phyloP scores from a whole-genome alignment of 1,140 invertebrate species.

The Sycophaga agraensis region DNA sequence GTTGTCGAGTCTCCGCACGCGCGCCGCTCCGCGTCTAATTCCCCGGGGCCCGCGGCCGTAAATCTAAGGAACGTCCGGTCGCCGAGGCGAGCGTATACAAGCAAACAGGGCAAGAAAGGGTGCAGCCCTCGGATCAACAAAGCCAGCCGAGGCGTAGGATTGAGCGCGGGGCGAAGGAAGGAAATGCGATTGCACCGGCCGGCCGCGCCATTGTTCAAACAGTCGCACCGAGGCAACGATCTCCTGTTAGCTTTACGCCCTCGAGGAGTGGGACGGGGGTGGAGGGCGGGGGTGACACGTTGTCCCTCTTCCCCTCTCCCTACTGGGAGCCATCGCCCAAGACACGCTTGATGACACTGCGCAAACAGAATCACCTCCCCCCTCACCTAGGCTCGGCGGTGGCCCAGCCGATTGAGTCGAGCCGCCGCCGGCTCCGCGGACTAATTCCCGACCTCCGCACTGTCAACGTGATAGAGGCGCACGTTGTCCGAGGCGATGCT shows the following conservation, averaged over 20 bases:
- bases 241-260: conserved; percentile 9
- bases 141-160: not conserved
- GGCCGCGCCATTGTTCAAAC: conserved; percentile 42
- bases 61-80: no score
- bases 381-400: not conserved
- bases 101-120: not conserved
- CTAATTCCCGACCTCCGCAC: conserved; percentile 17
- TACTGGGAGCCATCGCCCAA: not conserved
- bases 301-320: conserved; percentile 29
- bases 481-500: no score
- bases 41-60: no score
- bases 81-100: no score
- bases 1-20: no score
- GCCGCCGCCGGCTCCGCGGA: conserved; percentile 3
- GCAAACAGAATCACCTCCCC: not conserved
- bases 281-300: not conserved
- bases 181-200: no score
- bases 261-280: not conserved
- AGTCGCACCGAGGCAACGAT: not conserved
- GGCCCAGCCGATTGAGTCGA: conserved; percentile 2
- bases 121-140: not conserved
- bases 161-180: not conserved
- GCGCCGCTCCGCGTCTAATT: no score
- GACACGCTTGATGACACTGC: conserved; percentile 17
- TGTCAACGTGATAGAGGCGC: no score